Percentiles rank a stretch among this genome's conserved stretches.
phyloP scores from a whole-genome alignment of 1,140 invertebrate genomes.

The Formica selysi region DNA sequence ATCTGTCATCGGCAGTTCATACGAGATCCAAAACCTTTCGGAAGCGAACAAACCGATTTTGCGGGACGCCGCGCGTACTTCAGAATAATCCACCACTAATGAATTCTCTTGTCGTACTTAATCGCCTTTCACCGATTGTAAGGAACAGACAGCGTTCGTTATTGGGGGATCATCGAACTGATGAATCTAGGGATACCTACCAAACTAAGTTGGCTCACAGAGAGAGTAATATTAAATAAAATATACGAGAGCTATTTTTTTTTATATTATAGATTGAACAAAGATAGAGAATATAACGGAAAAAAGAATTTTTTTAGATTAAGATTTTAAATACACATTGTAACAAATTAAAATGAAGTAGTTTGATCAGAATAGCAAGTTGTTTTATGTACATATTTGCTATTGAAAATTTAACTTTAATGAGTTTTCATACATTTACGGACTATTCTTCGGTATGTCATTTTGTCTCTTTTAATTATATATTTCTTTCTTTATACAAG shows the following conservation, averaged over 20 bases:
- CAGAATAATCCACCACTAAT: slow-evolving; percentile 61
- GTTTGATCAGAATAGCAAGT: neutral
- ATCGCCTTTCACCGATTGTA: slow-evolving; percentile 61
- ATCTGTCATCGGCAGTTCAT: slow-evolving; percentile 57
- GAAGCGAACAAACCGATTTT: slow-evolving; percentile 25
- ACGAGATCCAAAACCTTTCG: slow-evolving; percentile 46
- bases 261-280: neutral
- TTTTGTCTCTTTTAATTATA: neutral
- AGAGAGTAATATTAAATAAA: neutral
- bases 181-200: slow-evolving; percentile 5
- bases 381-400: neutral
- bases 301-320: slow-evolving; percentile 11
- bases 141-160: slow-evolving; percentile 54
- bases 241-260: neutral
- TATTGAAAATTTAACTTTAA: slow-evolving; percentile 27
- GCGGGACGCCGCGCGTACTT: neutral
- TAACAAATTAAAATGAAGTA: neutral
- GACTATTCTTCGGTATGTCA: neutral
- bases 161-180: slow-evolving; percentile 8
- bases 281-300: neutral
- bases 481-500: too few species aligned
- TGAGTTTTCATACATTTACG: neutral
- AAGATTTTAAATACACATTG: slow-evolving; percentile 16
- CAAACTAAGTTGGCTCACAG: neutral
- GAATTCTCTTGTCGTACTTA: slow-evolving; percentile 68